Base-by-base conservation (phyloP, 1,140 invertebrate species). In the Dufourea novaeangliae region DNA sequence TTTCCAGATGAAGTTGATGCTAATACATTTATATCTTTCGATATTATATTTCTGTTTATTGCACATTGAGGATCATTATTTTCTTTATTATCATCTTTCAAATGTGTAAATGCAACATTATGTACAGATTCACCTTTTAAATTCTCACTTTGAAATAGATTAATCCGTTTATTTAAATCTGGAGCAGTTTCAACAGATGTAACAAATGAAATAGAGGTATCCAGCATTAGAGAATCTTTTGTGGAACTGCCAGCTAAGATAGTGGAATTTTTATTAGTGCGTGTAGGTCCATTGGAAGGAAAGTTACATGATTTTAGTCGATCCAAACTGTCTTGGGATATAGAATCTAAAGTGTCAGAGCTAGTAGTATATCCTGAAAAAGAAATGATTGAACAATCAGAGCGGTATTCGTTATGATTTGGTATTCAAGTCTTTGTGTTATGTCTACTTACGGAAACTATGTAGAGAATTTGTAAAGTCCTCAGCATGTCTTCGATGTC, bases 131-230 rank as follows among this genome's bases (percentile, higher is more conserved):
- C 41, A 4, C 59, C 62, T 11, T 22, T 57, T 14, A 67, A 3
- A 1, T 56, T 14, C 25, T 41, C 46, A 44, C 29, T 46, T n/a
- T 71, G 27, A 61, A 70, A 66, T 32, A 74, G 34, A 61, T 83
- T 39, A 52, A 83, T 75, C 50, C 82, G 29, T 61, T 83, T 83
- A 61, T 83, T 83, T 52, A 83, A 75, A 41, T 83, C 80, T 54
- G 61, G 39, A 20, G 6, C 52, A 27, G 1, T 20, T 4, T 17
- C 57, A 46, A 3, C 27, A 27, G 3, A 14, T 66, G 12, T 34
- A 8, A 8, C 12, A 32, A n/a, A 63, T 34, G 46, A 29, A 25
- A 17, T 25, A 20, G 32, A 41, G 20, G 67, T 14, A 52, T 70
- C 22, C n/a, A 29, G n/a, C 7, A 22, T 5, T 39, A 25, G 5